These are phyloP conservation scores for Tangara arthus DNA, from an alignment of 2,797 vertebrate genomes.

Conservation along the genomic window DNA sequence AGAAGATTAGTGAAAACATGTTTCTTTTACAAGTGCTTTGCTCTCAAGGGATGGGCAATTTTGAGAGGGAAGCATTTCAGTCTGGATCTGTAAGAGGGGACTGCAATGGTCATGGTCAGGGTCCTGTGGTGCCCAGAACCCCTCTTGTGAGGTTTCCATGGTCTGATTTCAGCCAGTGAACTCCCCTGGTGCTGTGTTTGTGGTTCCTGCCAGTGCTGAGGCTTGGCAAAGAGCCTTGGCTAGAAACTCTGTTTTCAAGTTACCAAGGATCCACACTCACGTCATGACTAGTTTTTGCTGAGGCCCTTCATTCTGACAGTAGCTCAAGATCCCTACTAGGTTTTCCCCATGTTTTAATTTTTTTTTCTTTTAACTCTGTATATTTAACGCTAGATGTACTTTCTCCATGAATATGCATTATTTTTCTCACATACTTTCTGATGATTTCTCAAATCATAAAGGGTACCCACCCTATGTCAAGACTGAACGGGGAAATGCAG, in stretches of 20 bases:
- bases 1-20: background rate
- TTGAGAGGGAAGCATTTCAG: background rate
- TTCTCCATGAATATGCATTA: background rate
- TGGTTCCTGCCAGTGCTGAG: background rate
- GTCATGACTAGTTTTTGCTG: background rate
- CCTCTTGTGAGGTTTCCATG: background rate
- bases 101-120: background rate
- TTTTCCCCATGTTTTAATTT: rapidly evolving
- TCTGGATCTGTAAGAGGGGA: background rate
- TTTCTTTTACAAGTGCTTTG: background rate
- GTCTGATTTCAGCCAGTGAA: background rate
- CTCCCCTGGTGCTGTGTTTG: background rate
- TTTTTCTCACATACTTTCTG: background rate
- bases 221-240: background rate
- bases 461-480: background rate
- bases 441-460: background rate
- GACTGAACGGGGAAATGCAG: background rate
- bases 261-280: background rate
- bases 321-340: background rate
- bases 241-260: background rate
- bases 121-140: background rate
- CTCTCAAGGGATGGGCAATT: background rate
- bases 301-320: background rate
- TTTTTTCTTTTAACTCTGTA: background rate
- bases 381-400: background rate